Conservation (phyloP, 2,797 vertebrate species). For the Paguma larvata region DNA sequence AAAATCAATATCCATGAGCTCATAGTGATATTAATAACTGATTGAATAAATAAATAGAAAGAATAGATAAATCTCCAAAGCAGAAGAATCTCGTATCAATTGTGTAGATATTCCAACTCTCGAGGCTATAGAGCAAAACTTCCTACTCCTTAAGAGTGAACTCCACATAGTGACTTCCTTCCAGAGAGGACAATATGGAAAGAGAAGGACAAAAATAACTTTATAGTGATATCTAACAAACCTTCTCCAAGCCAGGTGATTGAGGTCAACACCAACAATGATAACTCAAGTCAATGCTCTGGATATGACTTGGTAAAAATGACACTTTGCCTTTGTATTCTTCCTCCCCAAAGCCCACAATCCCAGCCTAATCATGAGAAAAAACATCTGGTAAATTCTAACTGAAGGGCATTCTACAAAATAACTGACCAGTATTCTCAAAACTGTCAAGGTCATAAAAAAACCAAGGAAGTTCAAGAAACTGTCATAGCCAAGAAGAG, state of each 20-base stretch:
- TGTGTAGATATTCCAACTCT: not conserved
- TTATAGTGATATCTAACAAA: not conserved
- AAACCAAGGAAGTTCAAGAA: not conserved
- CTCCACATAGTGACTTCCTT: not conserved
- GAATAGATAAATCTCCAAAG: not conserved
- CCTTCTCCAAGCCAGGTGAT: not conserved
- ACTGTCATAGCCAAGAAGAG: not conserved
- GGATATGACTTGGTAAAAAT: not conserved
- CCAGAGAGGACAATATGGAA: too few relatives aligned
- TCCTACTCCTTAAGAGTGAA: not conserved
- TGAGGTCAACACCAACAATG: not conserved
- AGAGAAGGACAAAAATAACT: not conserved
- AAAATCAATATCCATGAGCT: constrained; percentile 23
- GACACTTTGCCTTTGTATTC: not conserved
- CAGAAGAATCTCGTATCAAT: not conserved
- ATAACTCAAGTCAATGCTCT: not conserved
- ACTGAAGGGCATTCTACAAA: not conserved
- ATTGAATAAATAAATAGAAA: not conserved
- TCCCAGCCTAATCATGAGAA: not conserved
- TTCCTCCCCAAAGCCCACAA: not conserved
- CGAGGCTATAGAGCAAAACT: not conserved
- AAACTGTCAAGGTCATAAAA: not conserved
- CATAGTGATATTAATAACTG: not conserved
- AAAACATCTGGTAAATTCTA: not conserved
- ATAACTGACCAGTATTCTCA: not conserved